Evolutionary conservation across 2,888 invertebrate species (phyloP).

Genomic region (Andrena marginata): DNA sequence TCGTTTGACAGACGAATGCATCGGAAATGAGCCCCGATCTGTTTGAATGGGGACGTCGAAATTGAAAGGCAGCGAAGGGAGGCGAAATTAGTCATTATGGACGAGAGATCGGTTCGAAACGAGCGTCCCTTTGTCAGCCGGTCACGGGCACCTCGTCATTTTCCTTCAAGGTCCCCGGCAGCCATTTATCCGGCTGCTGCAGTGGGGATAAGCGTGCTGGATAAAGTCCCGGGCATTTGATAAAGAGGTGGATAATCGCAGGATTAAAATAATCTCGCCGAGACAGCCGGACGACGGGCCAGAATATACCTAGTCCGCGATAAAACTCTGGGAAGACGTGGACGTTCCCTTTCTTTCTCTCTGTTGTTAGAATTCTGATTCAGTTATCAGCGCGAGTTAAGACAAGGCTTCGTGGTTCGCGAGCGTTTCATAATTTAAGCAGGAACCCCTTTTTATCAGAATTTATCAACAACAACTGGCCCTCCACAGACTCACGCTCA

Average conservation of each 20-base stretch:
- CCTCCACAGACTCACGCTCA: no score
- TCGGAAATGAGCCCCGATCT: not conserved
- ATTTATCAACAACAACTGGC: not conserved
- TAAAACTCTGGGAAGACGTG: constrained; percentile 6
- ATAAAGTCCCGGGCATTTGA: constrained; percentile 53
- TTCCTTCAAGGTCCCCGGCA: constrained; percentile 32
- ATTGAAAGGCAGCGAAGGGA: not conserved
- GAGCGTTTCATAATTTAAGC: not conserved
- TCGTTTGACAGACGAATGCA: no score
- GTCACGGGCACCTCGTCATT: constrained; percentile 39
- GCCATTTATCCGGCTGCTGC: constrained; percentile 51
- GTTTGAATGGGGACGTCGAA: not conserved
- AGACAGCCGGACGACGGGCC: constrained; percentile 57
- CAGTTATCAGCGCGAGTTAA: not conserved
- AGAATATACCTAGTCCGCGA: constrained; percentile 40
- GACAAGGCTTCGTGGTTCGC: not conserved
- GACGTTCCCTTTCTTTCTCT: not conserved
- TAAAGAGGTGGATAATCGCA: constrained; percentile 68
- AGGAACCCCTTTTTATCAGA: not conserved
- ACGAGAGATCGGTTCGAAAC: constrained; percentile 1
- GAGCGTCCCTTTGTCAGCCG: constrained; percentile 17
- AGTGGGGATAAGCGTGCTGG: constrained; percentile 36
- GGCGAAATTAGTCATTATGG: constrained; percentile 10
- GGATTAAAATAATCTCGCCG: constrained; percentile 76
- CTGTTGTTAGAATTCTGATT: not conserved